Evolutionary conservation across 2,113 vertebrate genomes (phyloP).

Genomic region (Thamnophis sirtalis): DNA sequence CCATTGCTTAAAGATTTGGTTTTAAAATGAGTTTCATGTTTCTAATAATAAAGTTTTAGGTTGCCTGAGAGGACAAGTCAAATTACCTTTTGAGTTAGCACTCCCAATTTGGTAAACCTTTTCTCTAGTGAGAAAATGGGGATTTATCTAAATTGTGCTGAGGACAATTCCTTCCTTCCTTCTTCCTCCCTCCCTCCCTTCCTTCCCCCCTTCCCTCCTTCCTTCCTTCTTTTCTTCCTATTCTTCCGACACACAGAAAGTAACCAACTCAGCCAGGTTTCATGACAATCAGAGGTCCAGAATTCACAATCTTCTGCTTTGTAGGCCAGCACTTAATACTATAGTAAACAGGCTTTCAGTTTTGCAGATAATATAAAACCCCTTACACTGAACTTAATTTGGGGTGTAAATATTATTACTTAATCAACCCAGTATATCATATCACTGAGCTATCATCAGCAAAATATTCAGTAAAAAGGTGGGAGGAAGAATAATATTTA

Average conservation of each 20-base stretch:
- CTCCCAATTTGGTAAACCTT: background rate
- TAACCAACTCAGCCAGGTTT: background rate
- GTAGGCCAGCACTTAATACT: background rate
- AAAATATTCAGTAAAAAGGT: background rate
- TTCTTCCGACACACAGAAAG: background rate
- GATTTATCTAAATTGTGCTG: background rate
- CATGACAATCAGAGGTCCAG: background rate
- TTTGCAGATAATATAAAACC: background rate
- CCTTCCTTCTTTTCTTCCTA: background rate
- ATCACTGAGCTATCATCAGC: background rate
- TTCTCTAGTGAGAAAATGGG: background rate
- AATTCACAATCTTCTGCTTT: background rate
- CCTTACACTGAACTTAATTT: background rate
- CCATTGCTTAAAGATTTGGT: background rate
- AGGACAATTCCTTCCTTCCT: background rate
- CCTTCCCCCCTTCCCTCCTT: too few species aligned
- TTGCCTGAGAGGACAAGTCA: background rate
- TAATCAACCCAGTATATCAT: background rate
- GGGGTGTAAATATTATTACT: background rate
- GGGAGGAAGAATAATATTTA: background rate
- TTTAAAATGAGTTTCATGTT: background rate
- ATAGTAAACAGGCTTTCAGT: background rate
- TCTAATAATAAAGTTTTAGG: background rate
- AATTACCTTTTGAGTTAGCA: constrained; percentile 9
- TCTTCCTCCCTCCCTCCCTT: too few species aligned